These are phyloP conservation scores for Lasioglossum zephyrum DNA, from an alignment of 2,888 invertebrate genomes.

Conservation along the genomic window DNA sequence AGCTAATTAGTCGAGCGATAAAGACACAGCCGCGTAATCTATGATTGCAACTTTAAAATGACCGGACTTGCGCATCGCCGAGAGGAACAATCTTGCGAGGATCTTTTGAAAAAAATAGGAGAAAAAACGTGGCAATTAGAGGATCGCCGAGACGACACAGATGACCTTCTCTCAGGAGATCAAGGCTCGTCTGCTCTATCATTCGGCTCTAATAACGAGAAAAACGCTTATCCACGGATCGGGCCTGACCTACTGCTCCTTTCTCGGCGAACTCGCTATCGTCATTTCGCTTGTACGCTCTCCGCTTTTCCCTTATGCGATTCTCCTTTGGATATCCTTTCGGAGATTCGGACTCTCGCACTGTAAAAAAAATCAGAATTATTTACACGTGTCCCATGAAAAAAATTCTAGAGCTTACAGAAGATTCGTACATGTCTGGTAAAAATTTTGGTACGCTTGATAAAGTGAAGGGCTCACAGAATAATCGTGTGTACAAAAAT, in stretches of 20 bases:
- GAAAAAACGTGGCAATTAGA: neutral
- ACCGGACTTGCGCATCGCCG: neutral
- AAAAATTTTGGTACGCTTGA: too few species aligned
- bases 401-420: neutral
- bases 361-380: neutral
- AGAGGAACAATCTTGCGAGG: neutral
- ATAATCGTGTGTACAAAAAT: neutral
- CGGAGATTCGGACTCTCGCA: neutral
- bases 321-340: neutral
- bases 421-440: too few species aligned
- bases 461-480: neutral
- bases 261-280: constrained; percentile 42
- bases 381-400: neutral
- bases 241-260: constrained; percentile 66
- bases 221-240: constrained; percentile 44
- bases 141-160: constrained; percentile 19
- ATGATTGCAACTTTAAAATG: constrained; percentile 19
- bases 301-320: neutral
- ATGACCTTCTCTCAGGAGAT: constrained; percentile 49
- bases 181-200: constrained; percentile 45
- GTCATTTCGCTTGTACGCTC: neutral
- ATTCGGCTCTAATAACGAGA: constrained; percentile 35
- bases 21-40: constrained; percentile 18
- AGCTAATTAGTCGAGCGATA: constrained; percentile 16
- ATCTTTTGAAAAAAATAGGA: neutral